Evolutionary conservation across 1,140 invertebrate genomes (phyloP).

Genomic region (Reticulitermes speratus): DNA sequence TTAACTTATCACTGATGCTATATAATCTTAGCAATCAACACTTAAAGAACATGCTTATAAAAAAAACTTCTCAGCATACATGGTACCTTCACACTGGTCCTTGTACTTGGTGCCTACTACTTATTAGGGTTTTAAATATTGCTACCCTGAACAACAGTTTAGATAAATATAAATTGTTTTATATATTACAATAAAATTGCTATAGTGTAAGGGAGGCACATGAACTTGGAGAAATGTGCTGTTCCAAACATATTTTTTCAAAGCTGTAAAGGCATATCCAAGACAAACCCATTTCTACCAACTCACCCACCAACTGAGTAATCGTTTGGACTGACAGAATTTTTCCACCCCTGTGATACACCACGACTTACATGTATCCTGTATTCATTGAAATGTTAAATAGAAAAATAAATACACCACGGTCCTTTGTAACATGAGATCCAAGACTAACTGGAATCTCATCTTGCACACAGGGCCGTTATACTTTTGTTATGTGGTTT

Average conservation of each 20-base stretch:
- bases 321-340: neutral
- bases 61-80: too few species aligned
- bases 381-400: neutral
- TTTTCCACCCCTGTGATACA: slow-evolving; percentile 13
- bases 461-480: slow-evolving; percentile 7
- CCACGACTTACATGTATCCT: neutral
- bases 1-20: too few species aligned
- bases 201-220: neutral
- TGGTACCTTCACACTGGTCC: neutral
- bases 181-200: neutral
- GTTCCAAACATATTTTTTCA: neutral
- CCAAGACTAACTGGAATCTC: slow-evolving; percentile 20
- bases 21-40: too few species aligned
- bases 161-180: neutral
- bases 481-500: slow-evolving; percentile 31
- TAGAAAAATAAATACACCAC: slow-evolving; percentile 17
- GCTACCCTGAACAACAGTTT: neutral
- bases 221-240: neutral
- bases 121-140: neutral
- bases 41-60: too few species aligned
- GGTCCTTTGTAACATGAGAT: slow-evolving; percentile 9
- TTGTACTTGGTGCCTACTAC: neutral
- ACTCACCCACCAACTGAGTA: neutral
- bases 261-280: neutral
- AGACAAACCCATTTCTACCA: neutral